Evolutionary conservation across 2,797 vertebrate genomes (phyloP), one percentile per base, ranked within the genome.

Genomic region (Heterohyrax brucei): DNA sequence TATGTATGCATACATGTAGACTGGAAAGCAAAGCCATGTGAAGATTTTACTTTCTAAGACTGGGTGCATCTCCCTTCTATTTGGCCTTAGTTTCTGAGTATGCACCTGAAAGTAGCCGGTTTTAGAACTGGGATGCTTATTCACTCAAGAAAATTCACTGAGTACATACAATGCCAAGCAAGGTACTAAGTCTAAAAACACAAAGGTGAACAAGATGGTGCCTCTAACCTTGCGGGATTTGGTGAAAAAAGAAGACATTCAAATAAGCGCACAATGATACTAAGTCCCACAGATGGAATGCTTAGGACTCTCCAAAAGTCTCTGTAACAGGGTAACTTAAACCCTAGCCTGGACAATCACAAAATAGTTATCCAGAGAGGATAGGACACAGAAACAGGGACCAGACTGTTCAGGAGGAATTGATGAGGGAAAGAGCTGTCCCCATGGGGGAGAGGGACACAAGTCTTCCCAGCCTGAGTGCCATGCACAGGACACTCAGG

Each of bases 121-220:
- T 10, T 53, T 21, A 76, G n/a, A 87, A 53, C 12, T 24, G 1
- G 12, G 33, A 30, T 48, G 7, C 46, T 64, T 62, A 78, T 13
- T 13, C 22, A 3, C 13, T 92, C 33, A 7, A 70, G 46, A 68
- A 28, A 82, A 26, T 10, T 48, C 10, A 21, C 16, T 85, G 53
- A 50, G 16, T 76, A 46, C n/a, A 33, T 0, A 21, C 28, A 10
- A n/a, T 1, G 3, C n/a, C 53, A 7, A 33, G 39, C 0, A 1
- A 26, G 12, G 10, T 26, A 14, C 50, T 86, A 22, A 24, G 3
- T 44, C 46, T 39, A 59, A 33, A 39, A 59, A 79, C 0, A 53
- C n/a, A 83, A 30, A 78, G 8, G 10, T 53, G 21, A 84, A 16
- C 53, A 53, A 73, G 21, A 64, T 2, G 18, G 21, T 28, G 10